Evolutionary conservation across 1,140 invertebrate genomes (phyloP), one percentile per base, ranked within the genome.

Genomic region (Musca vetustissima): DNA sequence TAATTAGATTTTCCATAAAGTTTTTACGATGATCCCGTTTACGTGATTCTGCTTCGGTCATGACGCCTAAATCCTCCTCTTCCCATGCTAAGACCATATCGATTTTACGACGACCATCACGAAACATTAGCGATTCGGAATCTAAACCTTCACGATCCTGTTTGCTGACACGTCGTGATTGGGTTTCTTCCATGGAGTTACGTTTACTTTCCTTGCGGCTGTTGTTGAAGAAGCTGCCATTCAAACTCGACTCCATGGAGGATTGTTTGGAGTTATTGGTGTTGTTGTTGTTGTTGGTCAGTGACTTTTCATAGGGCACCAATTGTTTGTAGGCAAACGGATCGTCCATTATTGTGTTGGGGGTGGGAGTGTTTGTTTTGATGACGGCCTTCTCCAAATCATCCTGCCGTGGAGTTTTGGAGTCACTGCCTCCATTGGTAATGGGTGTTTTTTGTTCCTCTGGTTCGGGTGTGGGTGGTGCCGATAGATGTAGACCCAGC

Each of bases 11-110:
- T 73, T 88, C 87, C 76, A 93, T 89, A 79, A 95, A 96, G 9
- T 86, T 85, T 53, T 87, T 87, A 25, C 94, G 85, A 61, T 90
- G 85, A 47, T 92, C 90, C 9, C 88, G 84, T n/a, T 85, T 85
- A 69, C 83, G 85, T 0, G 92, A 89, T 73, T 93, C 91, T 1
- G 87, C 81, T 74, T 93, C 91, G 0, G 91, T 92, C 88, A 92
- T 89, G 0, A 92, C 91, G 1, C 90, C 91, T 55, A 88, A 85
- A 70, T 88, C 88, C 71, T 92, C 91, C 72, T 94, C 92, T 74
- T 93, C 91, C 76, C 90, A 97, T 0, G 93, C 94, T 43, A 98
- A 76, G 0, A 98, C 89, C 88, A 96, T 94, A 83, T 98, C 96
- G 70, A 97, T 96, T 72, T 91, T 87, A 64, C 93, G 84, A 52